A percentile compares a stretch with the other conserved stretches of the same genome.
These are phyloP conservation scores for Himalopsyche japonica DNA, from an alignment of 2,888 invertebrate genomes.

Conservation along the genomic window DNA sequence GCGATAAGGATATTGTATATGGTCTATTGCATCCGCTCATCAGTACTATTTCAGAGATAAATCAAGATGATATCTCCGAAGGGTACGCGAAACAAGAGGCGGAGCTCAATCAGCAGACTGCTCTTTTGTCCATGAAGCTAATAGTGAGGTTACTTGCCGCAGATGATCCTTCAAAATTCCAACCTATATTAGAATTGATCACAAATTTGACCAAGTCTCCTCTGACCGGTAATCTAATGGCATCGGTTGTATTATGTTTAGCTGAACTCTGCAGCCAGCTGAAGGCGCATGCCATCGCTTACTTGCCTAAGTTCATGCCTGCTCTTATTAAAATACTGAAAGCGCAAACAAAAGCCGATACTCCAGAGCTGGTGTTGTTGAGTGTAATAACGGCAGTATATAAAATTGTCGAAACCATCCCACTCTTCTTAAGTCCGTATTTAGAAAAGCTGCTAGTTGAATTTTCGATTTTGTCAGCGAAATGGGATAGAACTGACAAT, in stretches of 20 bases:
- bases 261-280: constrained; percentile 78
- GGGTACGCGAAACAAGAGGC: constrained; percentile 58
- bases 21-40: constrained; percentile 65
- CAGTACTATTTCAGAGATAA: constrained; percentile 61
- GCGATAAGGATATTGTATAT: constrained; percentile 57
- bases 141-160: constrained; percentile 74
- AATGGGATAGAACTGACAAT: constrained; percentile 52
- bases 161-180: constrained; percentile 70
- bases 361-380: constrained; percentile 65
- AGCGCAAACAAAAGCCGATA: constrained; percentile 62
- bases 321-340: constrained; percentile 68
- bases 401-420: constrained; percentile 80
- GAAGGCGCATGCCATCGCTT: constrained; percentile 73
- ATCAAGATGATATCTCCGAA: constrained; percentile 51
- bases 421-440: constrained; percentile 85
- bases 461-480: constrained; percentile 62
- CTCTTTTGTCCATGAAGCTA: constrained; percentile 79
- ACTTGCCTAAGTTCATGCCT: constrained; percentile 81
- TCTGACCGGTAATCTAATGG: constrained; percentile 66
- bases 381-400: constrained; percentile 79
- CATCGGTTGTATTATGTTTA: constrained; percentile 74
- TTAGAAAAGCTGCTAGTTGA: constrained; percentile 71
- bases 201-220: constrained; percentile 63
- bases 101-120: constrained; percentile 78
- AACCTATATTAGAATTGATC: constrained; percentile 68